Conservation (phyloP, 1,140 invertebrate species). For the Araneus ventricosus region DNA sequence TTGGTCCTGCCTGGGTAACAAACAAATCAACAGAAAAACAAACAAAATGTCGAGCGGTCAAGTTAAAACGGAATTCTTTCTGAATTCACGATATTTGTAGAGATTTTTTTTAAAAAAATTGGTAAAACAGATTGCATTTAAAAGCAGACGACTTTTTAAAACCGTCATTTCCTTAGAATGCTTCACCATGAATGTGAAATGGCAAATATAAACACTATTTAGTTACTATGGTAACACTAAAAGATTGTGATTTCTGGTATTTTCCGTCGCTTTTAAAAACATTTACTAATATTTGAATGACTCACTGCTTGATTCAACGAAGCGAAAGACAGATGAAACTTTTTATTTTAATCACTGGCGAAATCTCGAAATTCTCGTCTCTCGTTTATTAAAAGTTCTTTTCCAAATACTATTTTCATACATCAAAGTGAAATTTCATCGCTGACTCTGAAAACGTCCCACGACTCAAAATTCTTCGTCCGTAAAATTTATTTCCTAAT, state of each 20-base stretch:
- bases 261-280: neutral
- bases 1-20: no score
- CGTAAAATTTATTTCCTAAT: conserved; percentile 8
- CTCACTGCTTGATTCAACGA: neutral
- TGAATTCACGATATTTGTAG: no score
- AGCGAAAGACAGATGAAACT: neutral
- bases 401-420: neutral
- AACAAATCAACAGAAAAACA: no score
- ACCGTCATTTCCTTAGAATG: no score
- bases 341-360: neutral
- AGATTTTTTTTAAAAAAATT: no score
- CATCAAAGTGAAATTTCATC: neutral
- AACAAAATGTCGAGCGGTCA: no score
- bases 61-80: no score
- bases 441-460: neutral
- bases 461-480: neutral
- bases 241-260: neutral
- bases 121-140: no score
- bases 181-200: no score
- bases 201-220: no score
- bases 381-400: neutral
- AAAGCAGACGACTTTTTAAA: no score
- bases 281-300: neutral
- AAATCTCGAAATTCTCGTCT: neutral
- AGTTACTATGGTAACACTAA: neutral